Evolutionary conservation across 1,140 invertebrate genomes (phyloP), one percentile per base, ranked within the genome.

Genomic region (Musca domestica): DNA sequence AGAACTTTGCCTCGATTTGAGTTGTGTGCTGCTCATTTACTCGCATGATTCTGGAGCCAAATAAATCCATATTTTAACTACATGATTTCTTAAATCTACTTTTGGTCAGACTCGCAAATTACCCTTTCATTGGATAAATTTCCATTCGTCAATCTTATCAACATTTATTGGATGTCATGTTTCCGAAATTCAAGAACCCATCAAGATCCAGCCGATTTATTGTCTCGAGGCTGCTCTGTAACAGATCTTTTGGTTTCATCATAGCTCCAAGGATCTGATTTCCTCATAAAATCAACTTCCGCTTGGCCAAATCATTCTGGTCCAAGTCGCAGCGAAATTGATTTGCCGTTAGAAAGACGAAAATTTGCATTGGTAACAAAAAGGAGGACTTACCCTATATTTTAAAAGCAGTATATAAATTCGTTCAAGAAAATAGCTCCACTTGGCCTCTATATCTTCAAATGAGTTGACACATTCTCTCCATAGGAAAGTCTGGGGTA

Each of bases 1-100:
- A 51, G 76, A 5, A 72, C 77, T 7, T 67, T 83, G 14, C 81
- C 78, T 7, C 64, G 77, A 30, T 66, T 83, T 14, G 82, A 83
- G 70, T 64, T 83, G 10, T 76, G 71, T 67, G 78, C 69, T 25
- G 81, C 81, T 0, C 47, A 54, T 12, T 23, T 54, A 12, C 76
- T 12, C 49, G 81, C 2, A 51, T 70, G 70, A 46, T 48, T 78
- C 9, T 61, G 72, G 27, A 63, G 69, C 19, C 61, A 75, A 46
- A 54, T 74, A 1, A 20, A 51, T 9, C 9, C 64, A n/a, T 67
- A 66, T 47, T 68, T 68, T 20, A 20, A 63, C 17, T 54, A 64
- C 12, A 17, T 10, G 17, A 15, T 56, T 19, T 14, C 19, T 10
- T 22, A 56, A 3, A 23, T 67, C 2, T 23, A 20, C 10, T 46